Evolutionary conservation across 2,888 invertebrate genomes (phyloP), one percentile per base, ranked within the genome.

Genomic region (Meiosimyza decipiens): DNA sequence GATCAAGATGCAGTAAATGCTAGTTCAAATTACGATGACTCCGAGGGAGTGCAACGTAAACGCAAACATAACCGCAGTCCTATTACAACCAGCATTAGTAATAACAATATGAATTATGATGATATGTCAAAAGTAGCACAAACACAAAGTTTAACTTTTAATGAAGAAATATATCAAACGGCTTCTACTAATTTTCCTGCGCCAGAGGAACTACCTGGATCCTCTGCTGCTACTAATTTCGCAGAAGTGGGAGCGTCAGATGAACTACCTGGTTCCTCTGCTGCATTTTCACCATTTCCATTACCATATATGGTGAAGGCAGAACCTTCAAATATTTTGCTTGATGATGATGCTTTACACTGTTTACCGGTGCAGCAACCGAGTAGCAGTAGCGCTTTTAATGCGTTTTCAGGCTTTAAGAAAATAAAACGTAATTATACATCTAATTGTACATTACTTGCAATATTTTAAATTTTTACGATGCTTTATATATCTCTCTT

Each of bases 371-470:
- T 55, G n/a, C 47, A 9, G 22, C n/a, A n/a, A 6, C 28, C 22
- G 6, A 12, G 18, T n/a, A 64, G 13, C 18, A 18, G 33, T 51
- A 50, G 22, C 18, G 12, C 22, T 22, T 3, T 50, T 7, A 47
- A 69, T n/a, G 51, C 18, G 3, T 69, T 59, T 50, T 51, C 59
- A 15, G 68, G 68, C 7, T 59, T 69, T 51, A 59, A 69, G 12
- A 69, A 59, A 22, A 69, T 69, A 12, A 69, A 69, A 69, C 60
- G 68, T 69, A 55, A 2, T 28, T 28, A 52, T 16, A 2, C 47
- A 59, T 33, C 11, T 49, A 4, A 6, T 57, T 67, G 12, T 33
- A 65, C 57, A 57, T 22, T 22, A n/a, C 12, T 57, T 16, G 12
- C 22, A 16, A 9, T 18, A 18, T 12, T 12, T 22, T 22, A 57